Percentiles rank a stretch among this genome's conserved stretches.
Conservation (phyloP, 1,140 invertebrate species). For the Drosophila leontia region DNA sequence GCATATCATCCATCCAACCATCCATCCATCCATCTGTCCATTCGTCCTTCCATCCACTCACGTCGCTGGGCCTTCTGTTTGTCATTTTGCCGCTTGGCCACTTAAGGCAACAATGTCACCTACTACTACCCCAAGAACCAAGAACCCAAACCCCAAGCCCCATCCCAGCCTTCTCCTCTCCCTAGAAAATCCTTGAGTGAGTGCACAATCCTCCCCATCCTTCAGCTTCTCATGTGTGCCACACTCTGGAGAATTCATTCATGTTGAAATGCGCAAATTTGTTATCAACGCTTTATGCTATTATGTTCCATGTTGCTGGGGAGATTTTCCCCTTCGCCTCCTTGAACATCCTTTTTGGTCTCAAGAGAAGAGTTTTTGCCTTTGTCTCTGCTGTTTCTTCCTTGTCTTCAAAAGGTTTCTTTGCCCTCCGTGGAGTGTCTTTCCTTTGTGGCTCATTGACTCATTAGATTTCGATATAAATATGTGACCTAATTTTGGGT, state of each 20-base stretch:
- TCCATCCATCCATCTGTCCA: constrained; percentile 9
- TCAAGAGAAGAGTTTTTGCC: constrained; percentile 2
- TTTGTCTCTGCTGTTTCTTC: constrained; percentile 31
- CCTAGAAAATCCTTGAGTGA: constrained; percentile 32
- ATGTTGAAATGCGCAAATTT: constrained; percentile 84
- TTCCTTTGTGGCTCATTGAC: constrained; percentile 60
- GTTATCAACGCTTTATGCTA: constrained; percentile 84
- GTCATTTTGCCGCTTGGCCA: constrained; percentile 71
- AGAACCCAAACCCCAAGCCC: not conserved
- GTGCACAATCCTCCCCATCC: constrained; percentile 28
- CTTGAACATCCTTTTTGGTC: constrained; percentile 52
- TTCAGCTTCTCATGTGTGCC: constrained; percentile 13
- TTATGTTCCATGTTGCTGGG: constrained; percentile 71
- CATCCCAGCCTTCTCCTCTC: not conserved
- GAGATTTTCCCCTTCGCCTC: constrained; percentile 27
- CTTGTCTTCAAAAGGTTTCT: constrained; percentile 1
- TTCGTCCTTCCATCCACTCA: constrained; percentile 40
- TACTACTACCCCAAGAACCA: constrained; percentile 25
- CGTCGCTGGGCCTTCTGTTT: constrained; percentile 67
- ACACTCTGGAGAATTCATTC: constrained; percentile 79
- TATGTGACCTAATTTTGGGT: constrained; percentile 39
- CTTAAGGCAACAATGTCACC: constrained; percentile 66
- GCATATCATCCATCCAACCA: not conserved
- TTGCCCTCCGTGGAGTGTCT: constrained; percentile 15
- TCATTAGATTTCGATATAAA: constrained; percentile 71